Evolutionary conservation across 2,888 invertebrate species (phyloP).

Genomic region (Axea sp.): DNA sequence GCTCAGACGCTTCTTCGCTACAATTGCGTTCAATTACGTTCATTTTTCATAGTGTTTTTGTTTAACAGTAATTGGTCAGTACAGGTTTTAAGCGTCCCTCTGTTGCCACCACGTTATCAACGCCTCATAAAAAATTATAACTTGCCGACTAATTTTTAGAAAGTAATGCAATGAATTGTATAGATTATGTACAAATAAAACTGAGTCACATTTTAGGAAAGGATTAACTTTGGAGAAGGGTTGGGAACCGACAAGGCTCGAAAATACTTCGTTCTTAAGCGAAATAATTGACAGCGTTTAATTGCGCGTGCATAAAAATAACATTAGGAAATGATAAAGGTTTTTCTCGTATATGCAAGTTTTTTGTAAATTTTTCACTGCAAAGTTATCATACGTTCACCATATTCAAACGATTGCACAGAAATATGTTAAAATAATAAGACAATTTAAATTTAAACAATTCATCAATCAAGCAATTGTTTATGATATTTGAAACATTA

Average conservation of each 20-base stretch:
- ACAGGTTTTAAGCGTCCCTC: constrained; percentile 71
- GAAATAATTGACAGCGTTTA: neutral
- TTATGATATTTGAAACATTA: too few species aligned
- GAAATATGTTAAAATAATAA: too few species aligned
- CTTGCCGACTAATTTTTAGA: constrained; percentile 69
- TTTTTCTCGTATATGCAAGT: too few species aligned
- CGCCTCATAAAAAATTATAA: constrained; percentile 71
- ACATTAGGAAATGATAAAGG: too few species aligned
- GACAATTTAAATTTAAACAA: too few species aligned
- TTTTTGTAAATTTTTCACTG: too few species aligned
- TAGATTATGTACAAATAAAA: constrained; percentile 73
- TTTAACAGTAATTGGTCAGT: constrained; percentile 60
- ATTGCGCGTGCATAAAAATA: too few species aligned
- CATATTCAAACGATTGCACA: too few species aligned
- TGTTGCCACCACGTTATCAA: constrained; percentile 68
- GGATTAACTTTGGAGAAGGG: constrained; percentile 72
- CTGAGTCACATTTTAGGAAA: constrained; percentile 71
- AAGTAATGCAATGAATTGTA: constrained; percentile 70
- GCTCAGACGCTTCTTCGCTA: constrained; percentile 39
- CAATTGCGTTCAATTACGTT: too few species aligned
- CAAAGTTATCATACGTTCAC: too few species aligned
- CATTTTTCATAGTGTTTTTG: constrained; percentile 5
- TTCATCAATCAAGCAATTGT: too few species aligned
- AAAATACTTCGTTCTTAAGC: neutral
- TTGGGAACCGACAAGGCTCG: constrained; percentile 63